Evolutionary conservation across 2,888 invertebrate species (phyloP).

Genomic region (Tethea ocularis): DNA sequence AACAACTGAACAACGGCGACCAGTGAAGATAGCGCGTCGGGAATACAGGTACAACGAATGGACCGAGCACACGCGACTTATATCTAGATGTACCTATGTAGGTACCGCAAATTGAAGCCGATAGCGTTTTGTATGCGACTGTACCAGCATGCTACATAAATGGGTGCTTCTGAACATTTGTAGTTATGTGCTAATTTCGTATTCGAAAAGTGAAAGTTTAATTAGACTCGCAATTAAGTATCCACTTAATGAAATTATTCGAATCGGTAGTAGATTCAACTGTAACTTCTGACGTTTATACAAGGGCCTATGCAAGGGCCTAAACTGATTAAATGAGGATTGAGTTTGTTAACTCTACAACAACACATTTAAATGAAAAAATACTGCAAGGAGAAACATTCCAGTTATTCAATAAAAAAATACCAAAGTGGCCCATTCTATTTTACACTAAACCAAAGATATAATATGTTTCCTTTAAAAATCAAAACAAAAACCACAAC

Average conservation of each 20-base stretch:
- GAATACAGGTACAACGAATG: constrained; percentile 54
- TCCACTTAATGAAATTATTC: background rate
- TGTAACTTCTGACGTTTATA: too few relatives aligned
- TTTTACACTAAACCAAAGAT: too few relatives aligned
- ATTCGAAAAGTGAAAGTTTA: constrained; percentile 1
- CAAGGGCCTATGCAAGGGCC: too few relatives aligned
- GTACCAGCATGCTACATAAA: constrained; percentile 24
- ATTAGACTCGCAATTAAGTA: background rate
- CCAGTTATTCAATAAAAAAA: background rate
- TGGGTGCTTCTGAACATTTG: constrained; percentile 4
- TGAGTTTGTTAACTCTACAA: too few relatives aligned
- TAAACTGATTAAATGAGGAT: too few relatives aligned
- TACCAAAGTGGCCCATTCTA: background rate
- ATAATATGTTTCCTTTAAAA: background rate
- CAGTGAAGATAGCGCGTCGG: constrained; percentile 33
- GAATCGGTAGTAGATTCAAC: too few relatives aligned
- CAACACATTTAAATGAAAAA: background rate
- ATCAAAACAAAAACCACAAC: background rate
- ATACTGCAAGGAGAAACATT: background rate
- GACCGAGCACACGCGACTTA: constrained; percentile 56
- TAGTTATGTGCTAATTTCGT: background rate
- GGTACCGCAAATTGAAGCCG: constrained; percentile 31
- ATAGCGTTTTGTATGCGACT: constrained; percentile 34
- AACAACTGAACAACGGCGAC: constrained; percentile 14
- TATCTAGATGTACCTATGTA: constrained; percentile 39